phyloP scores from a whole-genome alignment of 2,888 invertebrate species.

The Eupithecia pulchellata region DNA sequence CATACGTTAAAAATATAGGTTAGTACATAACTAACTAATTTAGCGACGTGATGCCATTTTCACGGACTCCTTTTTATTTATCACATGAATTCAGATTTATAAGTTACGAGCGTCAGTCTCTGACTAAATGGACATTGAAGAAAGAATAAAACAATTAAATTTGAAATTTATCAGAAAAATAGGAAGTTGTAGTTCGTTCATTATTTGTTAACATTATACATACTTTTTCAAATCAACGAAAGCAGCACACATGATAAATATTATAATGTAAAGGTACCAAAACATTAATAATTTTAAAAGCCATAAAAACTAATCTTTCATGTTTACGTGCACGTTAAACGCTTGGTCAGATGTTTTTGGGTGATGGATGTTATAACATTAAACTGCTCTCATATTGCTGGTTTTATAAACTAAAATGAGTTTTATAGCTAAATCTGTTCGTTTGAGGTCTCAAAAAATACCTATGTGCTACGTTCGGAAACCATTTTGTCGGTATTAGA shows the following conservation, averaged over 20 bases:
- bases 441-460: background rate
- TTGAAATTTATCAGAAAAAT: background rate
- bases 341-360: constrained; percentile 13
- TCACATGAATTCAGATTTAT: too few relatives aligned
- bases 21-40: background rate
- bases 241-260: background rate
- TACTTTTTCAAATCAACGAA: background rate
- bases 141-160: background rate
- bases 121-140: background rate
- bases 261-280: background rate
- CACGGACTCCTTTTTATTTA: background rate
- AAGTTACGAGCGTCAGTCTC: background rate
- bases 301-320: constrained; percentile 24
- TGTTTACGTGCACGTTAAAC: constrained; percentile 21
- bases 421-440: constrained; percentile 2
- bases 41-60: background rate
- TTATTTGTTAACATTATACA: background rate
- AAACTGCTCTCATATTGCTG: constrained; percentile 7
- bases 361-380: constrained; percentile 8
- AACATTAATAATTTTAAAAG: constrained; percentile 12
- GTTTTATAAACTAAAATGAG: constrained; percentile 6
- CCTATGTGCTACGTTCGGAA: background rate
- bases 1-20: too few relatives aligned
- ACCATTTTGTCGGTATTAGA: background rate
- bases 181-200: background rate